Evolutionary conservation across 1,140 invertebrate species (phyloP), one percentile per base, ranked within the genome.

Genomic region (Trichonephila inaurata): DNA sequence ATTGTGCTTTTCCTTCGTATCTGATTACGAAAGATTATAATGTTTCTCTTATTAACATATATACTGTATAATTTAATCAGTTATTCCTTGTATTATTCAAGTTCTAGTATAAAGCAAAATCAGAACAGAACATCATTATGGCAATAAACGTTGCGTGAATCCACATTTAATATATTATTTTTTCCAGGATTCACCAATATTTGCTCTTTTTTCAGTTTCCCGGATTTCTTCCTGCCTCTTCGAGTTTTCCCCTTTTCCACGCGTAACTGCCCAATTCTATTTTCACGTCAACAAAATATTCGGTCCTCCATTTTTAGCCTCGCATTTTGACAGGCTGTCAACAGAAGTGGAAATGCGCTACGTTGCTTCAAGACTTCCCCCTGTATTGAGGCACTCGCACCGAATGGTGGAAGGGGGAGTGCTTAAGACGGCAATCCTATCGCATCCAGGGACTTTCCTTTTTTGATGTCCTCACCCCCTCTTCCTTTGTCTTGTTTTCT

Each of bases 261-360:
- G 91, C 82, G 91, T 83, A 92, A 92, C 83, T 92, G 83, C 83
- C 64, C 83, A 87, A 92, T 83, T 87, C 77, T 64, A 92, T 92
- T 92, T 92, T 51, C 81, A 66, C 66, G 91, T 92, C 91, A 92
- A 87, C 82, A 92, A 87, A 92, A 92, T 92, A 92, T 92, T 92
- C 91, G 21, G 24, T 40, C 16, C 44, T 62, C 62, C 64, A 61
- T 82, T 92, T 92, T 66, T 72, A 60, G 40, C 10, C 16, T 60
- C 81, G 44, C 91, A 64, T 86, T 92, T 92, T 92, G 91, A 92
- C 91, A 92, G 83, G 83, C 58, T 92, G 91, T 92, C 91, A 92
- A 92, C 44, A 69, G 40, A 40, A 72, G 83, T 86, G 64, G 40
- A 77, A 61, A 28, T 62, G 33, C 64, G 87, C 58, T 66, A 44